Conservation (phyloP, 2,888 invertebrate species). For the Macaria notata region DNA sequence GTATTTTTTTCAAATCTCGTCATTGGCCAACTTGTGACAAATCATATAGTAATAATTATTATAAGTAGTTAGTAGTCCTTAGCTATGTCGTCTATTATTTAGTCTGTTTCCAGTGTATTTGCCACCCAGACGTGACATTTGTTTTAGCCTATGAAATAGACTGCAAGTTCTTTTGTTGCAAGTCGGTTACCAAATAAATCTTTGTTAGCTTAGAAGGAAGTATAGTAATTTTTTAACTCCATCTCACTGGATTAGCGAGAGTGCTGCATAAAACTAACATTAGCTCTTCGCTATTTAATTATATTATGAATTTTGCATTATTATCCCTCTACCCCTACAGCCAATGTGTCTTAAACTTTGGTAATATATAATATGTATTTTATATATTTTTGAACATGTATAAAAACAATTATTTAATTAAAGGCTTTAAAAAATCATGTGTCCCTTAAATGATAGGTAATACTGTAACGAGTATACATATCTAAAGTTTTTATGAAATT, state of each 20-base stretch:
- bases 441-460: no score
- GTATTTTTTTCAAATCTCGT: no score
- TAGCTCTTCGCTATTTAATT: conserved; percentile 41
- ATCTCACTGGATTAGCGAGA: conserved; percentile 38
- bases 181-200: no score
- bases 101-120: conserved; percentile 17
- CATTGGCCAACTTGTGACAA: no score
- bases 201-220: not conserved
- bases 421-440: no score
- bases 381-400: no score
- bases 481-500: no score
- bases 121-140: conserved; percentile 14
- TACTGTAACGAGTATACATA: no score
- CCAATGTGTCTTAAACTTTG: conserved; percentile 23
- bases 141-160: conserved; percentile 6
- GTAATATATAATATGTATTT: not conserved
- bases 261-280: conserved; percentile 48
- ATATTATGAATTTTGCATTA: conserved; percentile 53
- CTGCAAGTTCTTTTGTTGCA: not conserved
- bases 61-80: no score
- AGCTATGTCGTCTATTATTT: not conserved
- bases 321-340: conserved; percentile 32
- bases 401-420: no score
- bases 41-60: no score
- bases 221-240: not conserved